Percentiles rank a stretch among this genome's conserved stretches.
phyloP scores from a whole-genome alignment of 2,797 vertebrate genomes.

The Scarus forsteni region DNA sequence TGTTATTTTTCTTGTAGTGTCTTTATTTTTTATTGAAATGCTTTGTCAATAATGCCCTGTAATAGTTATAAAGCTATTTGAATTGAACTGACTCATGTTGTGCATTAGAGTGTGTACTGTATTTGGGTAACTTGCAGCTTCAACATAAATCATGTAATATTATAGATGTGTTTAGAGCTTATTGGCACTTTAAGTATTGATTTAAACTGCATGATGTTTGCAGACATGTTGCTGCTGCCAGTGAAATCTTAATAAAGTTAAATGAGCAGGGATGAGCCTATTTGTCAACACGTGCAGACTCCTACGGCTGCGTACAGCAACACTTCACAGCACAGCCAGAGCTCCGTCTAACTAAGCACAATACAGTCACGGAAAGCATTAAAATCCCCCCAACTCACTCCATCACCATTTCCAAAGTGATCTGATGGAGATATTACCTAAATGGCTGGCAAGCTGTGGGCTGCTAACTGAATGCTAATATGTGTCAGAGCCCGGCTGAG shows the following conservation, averaged over 20 bases:
- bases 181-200: constrained; percentile 12
- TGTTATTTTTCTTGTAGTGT: too few relatives aligned
- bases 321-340: constrained; percentile 70
- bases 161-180: too few relatives aligned
- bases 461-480: constrained; percentile 89
- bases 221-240: constrained; percentile 15
- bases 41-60: too few relatives aligned
- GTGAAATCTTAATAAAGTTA: constrained; percentile 47
- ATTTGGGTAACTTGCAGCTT: too few relatives aligned
- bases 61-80: too few relatives aligned
- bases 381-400: constrained; percentile 76
- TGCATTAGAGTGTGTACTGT: too few relatives aligned
- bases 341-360: constrained; percentile 65
- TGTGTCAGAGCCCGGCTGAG: constrained; percentile 84
- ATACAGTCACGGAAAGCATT: constrained; percentile 64
- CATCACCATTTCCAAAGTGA: constrained; percentile 86
- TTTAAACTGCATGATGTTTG: constrained; percentile 22
- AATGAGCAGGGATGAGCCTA: constrained; percentile 61
- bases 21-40: too few relatives aligned
- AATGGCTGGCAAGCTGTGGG: constrained; percentile 87
- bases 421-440: constrained; percentile 88
- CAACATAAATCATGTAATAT: too few relatives aligned
- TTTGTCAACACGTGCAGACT: constrained; percentile 73
- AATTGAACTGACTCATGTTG: too few relatives aligned
- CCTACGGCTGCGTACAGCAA: constrained; percentile 54